A percentile compares a stretch with the other conserved stretches of the same genome.
phyloP scores from a whole-genome alignment of 2,797 vertebrate species.

The Ispidina picta region DNA sequence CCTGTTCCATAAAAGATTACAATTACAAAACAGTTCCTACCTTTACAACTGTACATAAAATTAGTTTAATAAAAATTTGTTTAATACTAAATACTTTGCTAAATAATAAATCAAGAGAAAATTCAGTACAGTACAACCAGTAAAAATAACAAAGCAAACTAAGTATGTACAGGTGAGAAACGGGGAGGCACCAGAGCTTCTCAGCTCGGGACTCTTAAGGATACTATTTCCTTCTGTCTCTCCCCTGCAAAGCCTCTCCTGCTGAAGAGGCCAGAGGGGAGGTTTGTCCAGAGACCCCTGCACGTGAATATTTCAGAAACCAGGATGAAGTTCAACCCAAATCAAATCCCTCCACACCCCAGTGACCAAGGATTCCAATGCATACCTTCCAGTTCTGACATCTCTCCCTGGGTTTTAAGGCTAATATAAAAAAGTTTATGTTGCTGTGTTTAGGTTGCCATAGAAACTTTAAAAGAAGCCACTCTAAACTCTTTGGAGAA shows the following conservation, averaged over 20 bases:
- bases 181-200: neutral
- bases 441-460: neutral
- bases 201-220: neutral
- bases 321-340: neutral
- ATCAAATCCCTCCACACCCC: neutral
- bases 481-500: neutral
- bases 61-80: neutral
- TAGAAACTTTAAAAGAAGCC: neutral
- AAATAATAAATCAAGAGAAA: neutral
- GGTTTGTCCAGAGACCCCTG: neutral
- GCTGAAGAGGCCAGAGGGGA: neutral
- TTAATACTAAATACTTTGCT: neutral
- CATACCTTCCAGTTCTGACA: neutral
- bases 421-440: neutral
- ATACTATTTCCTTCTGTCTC: neutral
- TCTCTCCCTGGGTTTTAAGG: neutral
- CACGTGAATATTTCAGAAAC: fast-evolving
- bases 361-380: neutral
- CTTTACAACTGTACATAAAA: neutral
- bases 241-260: neutral
- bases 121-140: neutral
- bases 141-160: neutral
- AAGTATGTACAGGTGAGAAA: neutral
- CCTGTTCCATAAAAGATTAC: neutral
- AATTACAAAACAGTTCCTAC: neutral